Conservation (phyloP, 2,113 vertebrate species). For the Labeo rohita region DNA sequence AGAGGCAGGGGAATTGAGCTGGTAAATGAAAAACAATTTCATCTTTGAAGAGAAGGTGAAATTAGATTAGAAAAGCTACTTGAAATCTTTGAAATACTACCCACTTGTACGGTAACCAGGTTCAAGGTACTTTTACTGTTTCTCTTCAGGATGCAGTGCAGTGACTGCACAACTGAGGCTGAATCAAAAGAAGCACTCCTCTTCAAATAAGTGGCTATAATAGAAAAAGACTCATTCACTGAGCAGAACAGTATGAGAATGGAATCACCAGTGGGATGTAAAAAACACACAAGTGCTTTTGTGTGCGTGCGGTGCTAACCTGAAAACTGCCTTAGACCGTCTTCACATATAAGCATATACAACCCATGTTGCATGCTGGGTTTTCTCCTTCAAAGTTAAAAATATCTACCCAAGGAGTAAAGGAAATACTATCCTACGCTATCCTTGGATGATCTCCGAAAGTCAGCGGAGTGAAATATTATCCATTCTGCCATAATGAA, state of each 20-base stretch:
- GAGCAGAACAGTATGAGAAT: slow-evolving; percentile 10
- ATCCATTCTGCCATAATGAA: slow-evolving; percentile 26
- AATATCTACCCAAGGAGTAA: not conserved
- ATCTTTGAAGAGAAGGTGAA: slow-evolving; percentile 15
- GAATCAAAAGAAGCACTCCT: not conserved
- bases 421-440: not conserved
- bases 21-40: slow-evolving; percentile 23
- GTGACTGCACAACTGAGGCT: slow-evolving; percentile 2
- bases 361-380: not conserved
- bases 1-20: not conserved
- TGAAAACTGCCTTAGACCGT: not conserved
- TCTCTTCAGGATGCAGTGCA: not conserved
- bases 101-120: not conserved
- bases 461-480: slow-evolving; percentile 20
- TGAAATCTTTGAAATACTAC: slow-evolving; percentile 13
- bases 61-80: slow-evolving; percentile 22
- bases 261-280: slow-evolving; percentile 18
- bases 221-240: slow-evolving; percentile 14
- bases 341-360: not conserved
- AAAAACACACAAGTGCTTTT: not conserved
- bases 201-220: slow-evolving; percentile 14
- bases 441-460: slow-evolving; percentile 23
- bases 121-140: not conserved
- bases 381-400: not conserved
- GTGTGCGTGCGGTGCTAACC: not conserved